Base-by-base conservation (phyloP, 2,888 invertebrate species). In the Trichopria drosophilae region DNA sequence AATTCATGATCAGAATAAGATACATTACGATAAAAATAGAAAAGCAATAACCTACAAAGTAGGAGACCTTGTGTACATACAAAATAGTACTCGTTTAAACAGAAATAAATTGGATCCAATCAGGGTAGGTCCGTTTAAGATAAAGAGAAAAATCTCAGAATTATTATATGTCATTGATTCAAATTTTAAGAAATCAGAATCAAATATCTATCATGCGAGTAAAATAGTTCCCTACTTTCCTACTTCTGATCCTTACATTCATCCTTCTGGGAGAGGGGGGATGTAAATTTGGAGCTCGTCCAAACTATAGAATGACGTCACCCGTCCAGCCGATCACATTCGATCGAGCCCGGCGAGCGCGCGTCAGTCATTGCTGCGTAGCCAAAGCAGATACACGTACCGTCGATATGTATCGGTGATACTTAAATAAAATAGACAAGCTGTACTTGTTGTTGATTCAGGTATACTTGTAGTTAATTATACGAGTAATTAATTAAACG, bases 171-270 rank as follows among this genome's bases (percentile, higher is more conserved):
- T 22, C n/a, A 36, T 56, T 23, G 51, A 56, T 39, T 51, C 32
- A 26, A 37, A 55, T 24, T 23, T 28, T 34, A 55, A 44, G 31
- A 59, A 59, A 44, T 51, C 46, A 13, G 55, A 53, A 16, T 56
- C 49, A 23, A 55, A 57, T 34, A 28, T 59, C 12, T 58, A 51
- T 50, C 59, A 59, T 44, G 51, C 51, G n/a, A 55, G 54, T 49
- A 54, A 59, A 19, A 23, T 59, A 12, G 40, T 57, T 23, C 57
- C 54, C 13, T 51, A 55, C 28, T 37, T 28, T 34, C 31, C 10
- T 20, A 39, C 39, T 39, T 37, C 46, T 37, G 28, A 22, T 22
- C 37, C 39, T 39, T 36, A 23, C 22, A n/a, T 13, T 24, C n/a
- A 12, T 2, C 10, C 34, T 5, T 5, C 7, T 7, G 23, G 16